Conservation (phyloP, 2,797 vertebrate species). For the Rhyacichthys aspro region DNA sequence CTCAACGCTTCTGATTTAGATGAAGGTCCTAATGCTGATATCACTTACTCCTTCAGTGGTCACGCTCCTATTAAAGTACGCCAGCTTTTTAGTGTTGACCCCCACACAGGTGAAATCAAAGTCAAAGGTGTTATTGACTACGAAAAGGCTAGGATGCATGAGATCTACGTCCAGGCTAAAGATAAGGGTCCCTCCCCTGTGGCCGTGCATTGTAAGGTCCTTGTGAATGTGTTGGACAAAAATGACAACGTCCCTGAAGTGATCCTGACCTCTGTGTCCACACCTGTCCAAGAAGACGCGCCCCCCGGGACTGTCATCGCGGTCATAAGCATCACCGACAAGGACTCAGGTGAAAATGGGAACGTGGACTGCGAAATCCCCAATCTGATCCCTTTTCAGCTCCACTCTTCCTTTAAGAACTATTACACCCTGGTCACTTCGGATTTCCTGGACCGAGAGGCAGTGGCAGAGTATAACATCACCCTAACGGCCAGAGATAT, state of each 20-base stretch:
- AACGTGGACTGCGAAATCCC: conserved; percentile 86
- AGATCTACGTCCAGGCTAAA: conserved; percentile 91
- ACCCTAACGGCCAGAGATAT: conserved; percentile 86
- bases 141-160: conserved; percentile 86
- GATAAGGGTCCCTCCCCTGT: conserved; percentile 89
- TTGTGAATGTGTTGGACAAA: conserved; percentile 87
- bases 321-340: conserved; percentile 88
- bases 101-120: conserved; percentile 86
- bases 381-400: conserved; percentile 82
- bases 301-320: conserved; percentile 88
- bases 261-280: conserved; percentile 87
- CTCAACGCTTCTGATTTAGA: conserved; percentile 91
- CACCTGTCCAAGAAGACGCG: conserved; percentile 89
- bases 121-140: conserved; percentile 89
- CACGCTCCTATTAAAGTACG: conserved; percentile 84
- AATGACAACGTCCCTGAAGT: conserved; percentile 92
- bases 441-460: conserved; percentile 85
- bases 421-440: conserved; percentile 91
- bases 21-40: conserved; percentile 88
- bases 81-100: conserved; percentile 88
- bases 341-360: conserved; percentile 88
- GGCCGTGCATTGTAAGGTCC: conserved; percentile 89
- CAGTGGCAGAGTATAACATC: conserved; percentile 80
- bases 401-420: conserved; percentile 89
- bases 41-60: conserved; percentile 89